Evolutionary conservation across 2,888 invertebrate species (phyloP).

Genomic region (Eremobia ochroleuca): DNA sequence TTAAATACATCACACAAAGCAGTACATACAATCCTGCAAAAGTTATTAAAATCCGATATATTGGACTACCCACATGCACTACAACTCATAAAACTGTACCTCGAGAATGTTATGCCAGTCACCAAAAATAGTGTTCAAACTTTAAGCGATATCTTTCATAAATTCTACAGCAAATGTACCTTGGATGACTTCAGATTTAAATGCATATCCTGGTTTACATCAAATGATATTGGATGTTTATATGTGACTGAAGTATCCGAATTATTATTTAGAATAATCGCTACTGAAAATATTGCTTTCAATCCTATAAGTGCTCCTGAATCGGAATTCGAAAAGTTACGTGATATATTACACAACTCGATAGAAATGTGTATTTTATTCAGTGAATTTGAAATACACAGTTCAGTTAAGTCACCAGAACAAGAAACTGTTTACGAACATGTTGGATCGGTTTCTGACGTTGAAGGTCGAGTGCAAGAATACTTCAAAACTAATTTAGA

Average conservation of each 20-base stretch:
- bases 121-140: conserved; percentile 80
- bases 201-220: conserved; percentile 81
- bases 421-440: conserved; percentile 53
- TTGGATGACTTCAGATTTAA: conserved; percentile 74
- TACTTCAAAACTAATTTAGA: conserved; percentile 53
- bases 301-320: conserved; percentile 8
- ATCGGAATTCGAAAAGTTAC: conserved; percentile 67
- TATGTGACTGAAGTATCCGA: conserved; percentile 69
- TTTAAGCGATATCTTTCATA: conserved; percentile 76
- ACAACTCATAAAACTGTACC: conserved; percentile 82
- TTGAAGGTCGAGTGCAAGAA: conserved; percentile 70
- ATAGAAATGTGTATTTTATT: conserved; percentile 82
- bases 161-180: conserved; percentile 83
- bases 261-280: conserved; percentile 78
- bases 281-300: conserved; percentile 79
- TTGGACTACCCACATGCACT: conserved; percentile 79
- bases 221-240: conserved; percentile 71
- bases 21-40: conserved; percentile 81
- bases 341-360: conserved; percentile 77
- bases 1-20: conserved; percentile 75
- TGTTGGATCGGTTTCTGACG: conserved; percentile 71
- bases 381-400: conserved; percentile 81
- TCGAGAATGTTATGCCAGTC: conserved; percentile 85
- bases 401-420: conserved; percentile 43
- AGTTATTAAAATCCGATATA: conserved; percentile 74